Conservation (phyloP, 2,113 vertebrate genomes). For the Choloepus hoffmanni region DNA sequence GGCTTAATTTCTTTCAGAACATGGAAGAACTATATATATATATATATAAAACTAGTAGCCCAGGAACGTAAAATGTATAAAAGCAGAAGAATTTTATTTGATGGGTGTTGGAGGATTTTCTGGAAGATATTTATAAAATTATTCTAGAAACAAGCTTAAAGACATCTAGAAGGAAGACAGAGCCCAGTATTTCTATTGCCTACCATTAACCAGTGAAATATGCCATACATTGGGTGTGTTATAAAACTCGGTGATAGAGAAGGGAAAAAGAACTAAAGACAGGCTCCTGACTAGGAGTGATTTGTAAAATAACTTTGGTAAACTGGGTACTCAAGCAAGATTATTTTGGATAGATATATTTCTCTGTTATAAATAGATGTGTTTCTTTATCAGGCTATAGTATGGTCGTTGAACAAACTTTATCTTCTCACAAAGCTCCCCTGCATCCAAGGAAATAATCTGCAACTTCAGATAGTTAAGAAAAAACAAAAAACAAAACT, state of each 20-base stretch:
- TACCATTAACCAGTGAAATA: neutral
- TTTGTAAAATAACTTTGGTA: constrained; percentile 43
- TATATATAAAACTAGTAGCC: neutral
- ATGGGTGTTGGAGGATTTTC: neutral
- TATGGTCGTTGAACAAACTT: neutral
- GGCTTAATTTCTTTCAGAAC: neutral
- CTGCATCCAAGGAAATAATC: constrained; percentile 43
- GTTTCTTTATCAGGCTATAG: neutral
- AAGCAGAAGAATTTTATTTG: neutral
- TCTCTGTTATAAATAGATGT: neutral
- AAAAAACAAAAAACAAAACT: neutral
- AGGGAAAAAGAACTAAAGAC: neutral
- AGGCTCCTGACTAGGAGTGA: neutral
- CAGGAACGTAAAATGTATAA: neutral
- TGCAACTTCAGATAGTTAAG: neutral
- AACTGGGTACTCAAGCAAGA: neutral
- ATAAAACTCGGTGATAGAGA: neutral
- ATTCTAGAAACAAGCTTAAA: neutral
- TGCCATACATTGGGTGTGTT: neutral
- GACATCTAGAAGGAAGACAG: neutral
- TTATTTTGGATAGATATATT: neutral
- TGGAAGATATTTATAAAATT: neutral
- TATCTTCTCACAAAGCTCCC: neutral
- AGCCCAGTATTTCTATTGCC: neutral
- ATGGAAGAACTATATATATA: neutral